Conservation (phyloP, 2,888 invertebrate genomes). For the Chloromyia formosa region DNA sequence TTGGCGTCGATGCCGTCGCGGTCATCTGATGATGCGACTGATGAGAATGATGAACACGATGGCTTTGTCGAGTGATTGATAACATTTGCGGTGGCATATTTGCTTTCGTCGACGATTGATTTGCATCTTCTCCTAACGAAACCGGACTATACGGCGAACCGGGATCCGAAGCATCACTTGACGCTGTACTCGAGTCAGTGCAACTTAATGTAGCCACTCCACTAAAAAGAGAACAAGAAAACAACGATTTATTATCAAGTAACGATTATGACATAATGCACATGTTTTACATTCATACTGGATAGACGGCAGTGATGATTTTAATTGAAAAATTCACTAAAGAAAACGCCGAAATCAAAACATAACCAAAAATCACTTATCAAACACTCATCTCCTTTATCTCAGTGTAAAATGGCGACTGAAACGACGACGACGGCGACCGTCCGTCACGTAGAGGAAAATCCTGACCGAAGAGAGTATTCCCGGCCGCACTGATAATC, state of each 20-base stretch:
- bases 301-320: not conserved
- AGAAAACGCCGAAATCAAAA: conserved; percentile 20
- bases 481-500: conserved; percentile 8
- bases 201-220: conserved; percentile 85
- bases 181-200: conserved; percentile 75
- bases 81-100: conserved; percentile 56
- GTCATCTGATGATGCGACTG: conserved; percentile 52
- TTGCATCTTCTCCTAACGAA: conserved; percentile 68
- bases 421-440: conserved; percentile 1
- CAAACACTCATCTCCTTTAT: conserved; percentile 30
- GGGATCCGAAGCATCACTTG: conserved; percentile 87
- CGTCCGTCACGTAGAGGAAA: conserved; percentile 18
- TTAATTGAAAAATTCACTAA: not conserved
- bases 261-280: not conserved
- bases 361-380: conserved; percentile 33
- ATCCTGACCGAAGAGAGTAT: conserved; percentile 24
- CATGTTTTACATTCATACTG: conserved; percentile 1
- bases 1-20: conserved; percentile 49
- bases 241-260: not conserved
- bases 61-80: conserved; percentile 12
- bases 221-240: conserved; percentile 68
- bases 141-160: conserved; percentile 82
- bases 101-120: conserved; percentile 51
- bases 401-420: conserved; percentile 38
- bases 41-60: conserved; percentile 30